Base-by-base conservation (phyloP, 2,888 invertebrate genomes). In the Diaprepes abbreviatus region DNA sequence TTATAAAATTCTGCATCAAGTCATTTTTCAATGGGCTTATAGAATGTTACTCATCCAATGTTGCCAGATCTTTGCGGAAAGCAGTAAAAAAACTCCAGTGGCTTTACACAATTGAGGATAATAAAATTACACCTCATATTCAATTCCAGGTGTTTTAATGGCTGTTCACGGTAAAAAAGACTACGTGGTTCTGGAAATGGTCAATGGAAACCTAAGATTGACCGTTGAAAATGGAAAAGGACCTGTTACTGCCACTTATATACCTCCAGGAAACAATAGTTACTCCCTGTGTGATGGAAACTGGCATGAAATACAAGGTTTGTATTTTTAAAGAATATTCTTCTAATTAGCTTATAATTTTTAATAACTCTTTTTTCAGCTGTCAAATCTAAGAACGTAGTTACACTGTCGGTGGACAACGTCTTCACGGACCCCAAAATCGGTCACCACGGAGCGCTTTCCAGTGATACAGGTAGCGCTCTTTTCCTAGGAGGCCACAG, bases 401-500 rank as follows among this genome's bases (percentile, higher is more conserved):
- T 97, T 3, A 91, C 93, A 0, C 86, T 99, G 59, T 91, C 92
- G 0, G 94, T 98, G 1, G 95, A 98, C 84, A 93, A 92, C 6
- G 87, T 90, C 65, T 90, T 90, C 79, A 90, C 91, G 0, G 88
- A 90, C 73, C 91, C 94, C 0, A 92, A 91, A 1, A 88, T 93
- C 31, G 93, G 93, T 3, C 83, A 81, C 24, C 76, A 77, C 45
- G 76, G 78, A 31, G 88, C 88, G 86, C 89, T 17, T 86, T 89
- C 90, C 0, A 93, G 95, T 0, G 91, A 93, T 78, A 95, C 96
- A 0, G 90, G 90, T 24, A 91, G 95, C 71, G 93, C 96, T 0
- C 86, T 98, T 31, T 98, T 93, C 84, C 87, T 98, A 77, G 98
- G 98, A 16, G 97, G 97, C 0, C 93, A 96, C 83, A 91, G 92